Conservation (phyloP, 2,797 vertebrate genomes). For the Hozukius guyotensis region DNA sequence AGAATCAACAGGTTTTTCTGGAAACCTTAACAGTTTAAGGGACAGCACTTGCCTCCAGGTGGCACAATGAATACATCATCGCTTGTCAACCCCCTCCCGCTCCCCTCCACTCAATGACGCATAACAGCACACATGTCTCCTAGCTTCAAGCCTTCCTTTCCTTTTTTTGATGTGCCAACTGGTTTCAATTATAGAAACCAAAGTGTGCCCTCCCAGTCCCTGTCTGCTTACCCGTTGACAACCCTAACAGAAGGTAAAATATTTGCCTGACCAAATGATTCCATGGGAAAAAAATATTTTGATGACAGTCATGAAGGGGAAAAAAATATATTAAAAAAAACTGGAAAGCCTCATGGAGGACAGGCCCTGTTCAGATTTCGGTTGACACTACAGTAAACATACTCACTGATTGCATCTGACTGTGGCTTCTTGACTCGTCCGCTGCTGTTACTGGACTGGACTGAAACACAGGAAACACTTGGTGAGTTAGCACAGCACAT, state of each 20-base stretch:
- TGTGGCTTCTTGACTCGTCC: constrained; percentile 75
- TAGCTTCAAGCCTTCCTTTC: constrained; percentile 38
- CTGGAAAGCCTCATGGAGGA: constrained; percentile 24
- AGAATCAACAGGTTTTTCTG: constrained; percentile 14
- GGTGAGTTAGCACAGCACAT: constrained; percentile 38
- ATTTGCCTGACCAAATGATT: constrained; percentile 61
- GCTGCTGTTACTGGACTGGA: constrained; percentile 84
- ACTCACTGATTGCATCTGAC: constrained; percentile 83
- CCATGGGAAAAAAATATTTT: constrained; percentile 43
- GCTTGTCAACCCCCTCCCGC: constrained; percentile 13
- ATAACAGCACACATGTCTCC: constrained; percentile 48
- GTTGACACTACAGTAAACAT: constrained; percentile 65
- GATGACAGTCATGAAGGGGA: constrained; percentile 41
- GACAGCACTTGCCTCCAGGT: constrained; percentile 14
- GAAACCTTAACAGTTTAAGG: constrained; percentile 10
- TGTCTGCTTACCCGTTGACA: constrained; percentile 48
- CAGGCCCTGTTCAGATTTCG: constrained; percentile 30
- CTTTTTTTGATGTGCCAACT: constrained; percentile 46
- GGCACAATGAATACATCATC: constrained; percentile 45
- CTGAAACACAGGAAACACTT: constrained; percentile 76
- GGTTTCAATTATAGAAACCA: constrained; percentile 73
- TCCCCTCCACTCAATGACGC: constrained; percentile 29
- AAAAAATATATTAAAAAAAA: constrained; percentile 18
- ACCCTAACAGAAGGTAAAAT: constrained; percentile 36
- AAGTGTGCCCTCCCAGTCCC: constrained; percentile 46